Base-by-base conservation (phyloP, 2,797 vertebrate species). In the Dryobates pubescens region DNA sequence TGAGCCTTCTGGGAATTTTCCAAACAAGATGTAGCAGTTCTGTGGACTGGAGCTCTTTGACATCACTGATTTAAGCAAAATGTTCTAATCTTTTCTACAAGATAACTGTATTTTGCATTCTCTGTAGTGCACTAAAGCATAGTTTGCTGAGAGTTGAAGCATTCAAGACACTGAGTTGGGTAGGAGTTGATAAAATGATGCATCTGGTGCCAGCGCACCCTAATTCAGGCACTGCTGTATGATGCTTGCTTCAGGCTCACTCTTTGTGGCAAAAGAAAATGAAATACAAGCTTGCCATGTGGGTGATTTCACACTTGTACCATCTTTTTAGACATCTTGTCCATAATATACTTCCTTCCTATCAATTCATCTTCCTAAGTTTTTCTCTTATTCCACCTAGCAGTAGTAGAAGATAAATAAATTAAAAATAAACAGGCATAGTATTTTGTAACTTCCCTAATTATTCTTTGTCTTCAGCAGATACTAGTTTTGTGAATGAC, bases 251-350 rank as follows among this genome's bases (percentile, higher is more conserved):
- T 17, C 9, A 58, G 23, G 12, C 27, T 23, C 10, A 12, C 18
- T 36, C 12, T 56, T 59, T 20, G 5, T 65, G 22, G 49, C 19
- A 54, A 79, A 81, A 72, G 26, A 65, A 86, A 64, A 67, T 23
- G 2, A 64, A 75, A 57, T 76, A 26, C 3, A 26, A 72, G 63
- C 2, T 1, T 64, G 7, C 3, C 0, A 0, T 45, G 6, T 18
- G 20, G 53, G 22, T 2, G 3, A 6, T 82, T 71, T 51, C 59
- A 29, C 20, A 13, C 58, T 13, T 32, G 5, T 54, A 54, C 7
- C 32, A 16, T 41, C 7, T 43, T 81, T 63, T 53, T 61, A 61
- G 32, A 49, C 11, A 18, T n/a, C 4, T 51, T 20, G 67, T 89
- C 24, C 8, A 54, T 24, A 36, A 2, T 27, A 2, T 9, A n/a